Evolutionary conservation across 2,797 vertebrate species (phyloP), one percentile per base, ranked within the genome.

Genomic region (Lindbergichthys nudifrons): DNA sequence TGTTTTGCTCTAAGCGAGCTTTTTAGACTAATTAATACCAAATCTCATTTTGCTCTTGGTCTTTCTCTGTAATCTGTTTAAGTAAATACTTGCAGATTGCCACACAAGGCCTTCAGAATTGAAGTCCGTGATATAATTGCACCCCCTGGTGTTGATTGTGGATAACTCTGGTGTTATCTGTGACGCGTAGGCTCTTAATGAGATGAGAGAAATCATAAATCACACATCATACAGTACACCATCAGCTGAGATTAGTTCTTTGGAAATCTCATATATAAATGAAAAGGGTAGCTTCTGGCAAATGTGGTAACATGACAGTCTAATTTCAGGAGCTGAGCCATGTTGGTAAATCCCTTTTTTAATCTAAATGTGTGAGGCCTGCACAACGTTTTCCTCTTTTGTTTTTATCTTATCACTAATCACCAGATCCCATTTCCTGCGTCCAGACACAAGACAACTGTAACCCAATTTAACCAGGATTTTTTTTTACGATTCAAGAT

Each of bases 81-180:
- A 86, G 73, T 84, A 81, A 87, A 87, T 84, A 81, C 42, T 80
- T 46, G 32, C 45, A 82, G 80, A 82, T 78, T 83, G 64, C 77
- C 64, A 68, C 78, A 79, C 50, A 70, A 80, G 66, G 42, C 67
- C 64, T 77, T 52, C 23, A 53, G 75, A 87, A 83, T 81, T 80
- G 53, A 83, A 83, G 77, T 65, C 65, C 56, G 58, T 89, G 87
- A 88, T 76, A 82, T 86, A 91, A 92, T 84, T 86, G 86, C 86
- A 84, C 87, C 88, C 90, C 82, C 90, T 93, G 87, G 92, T 93
- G 92, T 90, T 85, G 69, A 79, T 62, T 32, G 63, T 64, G 52
- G 52, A 73, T 61, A 77, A 71, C 45, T 72, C 30, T 66, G 12
- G 15, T 58, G 75, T 77, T 80, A 76, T 87, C 81, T 78, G 46